Percentiles rank a stretch among this genome's conserved stretches.
Evolutionary conservation across 2,888 invertebrate species (phyloP).

Genomic region (Leptinotarsa tumamoca): DNA sequence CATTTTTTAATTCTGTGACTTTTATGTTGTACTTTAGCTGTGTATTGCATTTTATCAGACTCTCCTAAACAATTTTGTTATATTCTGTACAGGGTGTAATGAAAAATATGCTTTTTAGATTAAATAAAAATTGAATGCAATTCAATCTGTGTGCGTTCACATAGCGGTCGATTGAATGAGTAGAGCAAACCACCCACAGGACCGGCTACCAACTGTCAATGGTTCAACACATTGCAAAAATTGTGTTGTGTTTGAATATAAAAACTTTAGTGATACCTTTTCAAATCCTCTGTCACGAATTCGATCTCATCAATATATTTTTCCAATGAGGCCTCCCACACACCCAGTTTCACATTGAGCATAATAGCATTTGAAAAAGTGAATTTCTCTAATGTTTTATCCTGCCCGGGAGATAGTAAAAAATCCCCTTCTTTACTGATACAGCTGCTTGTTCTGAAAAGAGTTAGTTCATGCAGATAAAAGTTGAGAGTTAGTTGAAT

Average conservation of each 20-base stretch:
- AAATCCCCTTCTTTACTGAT: constrained; percentile 61
- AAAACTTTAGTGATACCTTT: constrained; percentile 59
- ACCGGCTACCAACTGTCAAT: no score
- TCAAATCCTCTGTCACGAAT: constrained; percentile 82
- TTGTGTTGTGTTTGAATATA: background rate
- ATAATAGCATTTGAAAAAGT: constrained; percentile 96
- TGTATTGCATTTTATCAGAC: no score
- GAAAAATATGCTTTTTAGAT: no score
- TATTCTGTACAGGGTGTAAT: no score
- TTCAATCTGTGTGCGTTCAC: no score
- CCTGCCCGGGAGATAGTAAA: constrained; percentile 64
- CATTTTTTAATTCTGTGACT: no score
- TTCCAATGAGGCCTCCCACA: constrained; percentile 92
- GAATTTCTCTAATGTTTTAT: constrained; percentile 81
- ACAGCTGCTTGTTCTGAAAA: constrained; percentile 56
- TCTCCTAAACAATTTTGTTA: no score
- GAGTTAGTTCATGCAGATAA: background rate
- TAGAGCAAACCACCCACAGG: no score
- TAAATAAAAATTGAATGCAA: no score
- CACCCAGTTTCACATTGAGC: constrained; percentile 92
- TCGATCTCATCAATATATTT: constrained; percentile 87
- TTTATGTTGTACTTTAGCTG: no score
- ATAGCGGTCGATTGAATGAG: no score
- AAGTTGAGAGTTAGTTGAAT: background rate
- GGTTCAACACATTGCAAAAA: no score